Evolutionary conservation across 2,888 invertebrate species (phyloP).

Genomic region (Lycocerus yunnanus): DNA sequence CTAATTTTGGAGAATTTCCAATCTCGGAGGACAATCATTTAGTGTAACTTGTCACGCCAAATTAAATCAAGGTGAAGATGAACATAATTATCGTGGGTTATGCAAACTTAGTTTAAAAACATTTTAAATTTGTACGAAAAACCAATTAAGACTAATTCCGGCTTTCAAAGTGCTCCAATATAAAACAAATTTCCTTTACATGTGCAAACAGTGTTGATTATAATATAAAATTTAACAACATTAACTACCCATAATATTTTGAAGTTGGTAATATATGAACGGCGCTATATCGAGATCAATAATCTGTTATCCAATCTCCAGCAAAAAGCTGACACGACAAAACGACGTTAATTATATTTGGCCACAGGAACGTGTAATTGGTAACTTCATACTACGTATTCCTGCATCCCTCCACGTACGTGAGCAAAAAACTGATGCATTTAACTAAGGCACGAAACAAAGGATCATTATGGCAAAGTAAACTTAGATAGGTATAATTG

Average conservation of each 20-base stretch:
- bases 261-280: background rate
- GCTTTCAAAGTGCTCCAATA: background rate
- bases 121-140: background rate
- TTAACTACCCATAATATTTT: background rate
- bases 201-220: background rate
- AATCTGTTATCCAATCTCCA: conserved; percentile 21
- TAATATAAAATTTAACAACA: background rate
- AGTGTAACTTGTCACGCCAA: background rate
- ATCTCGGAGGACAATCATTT: background rate
- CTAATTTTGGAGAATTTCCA: conserved; percentile 10
- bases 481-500: conserved; percentile 15
- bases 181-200: background rate
- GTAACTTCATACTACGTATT: conserved; percentile 35
- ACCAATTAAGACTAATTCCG: background rate
- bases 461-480: conserved; percentile 15
- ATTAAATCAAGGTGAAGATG: background rate
- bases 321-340: conserved; percentile 30
- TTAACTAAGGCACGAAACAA: conserved; percentile 6
- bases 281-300: conserved; percentile 4
- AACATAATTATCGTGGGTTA: background rate
- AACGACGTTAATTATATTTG: conserved; percentile 40
- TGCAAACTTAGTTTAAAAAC: background rate
- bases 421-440: conserved; percentile 36
- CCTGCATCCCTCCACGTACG: conserved; percentile 30
- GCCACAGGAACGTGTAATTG: conserved; percentile 39